Conservation (phyloP, 2,797 vertebrate species). For the Leptatherina wallacei region DNA sequence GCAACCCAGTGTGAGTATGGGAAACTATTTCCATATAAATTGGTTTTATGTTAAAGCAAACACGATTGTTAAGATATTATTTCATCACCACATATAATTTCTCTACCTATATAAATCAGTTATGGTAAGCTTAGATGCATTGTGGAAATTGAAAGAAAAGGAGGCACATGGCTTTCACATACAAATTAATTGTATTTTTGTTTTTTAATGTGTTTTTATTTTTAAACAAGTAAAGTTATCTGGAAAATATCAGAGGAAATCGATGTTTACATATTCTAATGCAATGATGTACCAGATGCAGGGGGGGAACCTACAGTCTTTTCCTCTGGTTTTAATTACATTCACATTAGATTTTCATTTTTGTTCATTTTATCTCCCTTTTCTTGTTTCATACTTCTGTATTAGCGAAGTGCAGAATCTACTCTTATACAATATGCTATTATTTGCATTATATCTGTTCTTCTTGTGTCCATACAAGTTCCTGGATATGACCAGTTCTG, state of each 20-base stretch:
- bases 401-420: not conserved
- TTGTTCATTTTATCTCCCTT: not conserved
- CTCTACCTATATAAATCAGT: not conserved
- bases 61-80: not conserved
- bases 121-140: not conserved
- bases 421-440: not conserved
- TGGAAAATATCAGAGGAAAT: not conserved
- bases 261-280: not conserved
- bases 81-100: rapidly evolving
- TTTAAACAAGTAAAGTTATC: not conserved
- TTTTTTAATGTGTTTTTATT: not conserved
- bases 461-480: not conserved
- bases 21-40: slow-evolving; percentile 5
- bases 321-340: not conserved
- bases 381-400: not conserved
- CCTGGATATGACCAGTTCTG: not conserved
- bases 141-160: slow-evolving; percentile 1
- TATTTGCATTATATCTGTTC: not conserved
- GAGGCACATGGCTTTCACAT: slow-evolving; percentile 38
- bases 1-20: slow-evolving; percentile 86
- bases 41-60: not conserved
- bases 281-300: not conserved
- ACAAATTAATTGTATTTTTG: not conserved
- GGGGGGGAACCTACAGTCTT: not conserved
- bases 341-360: not conserved